phyloP scores from a whole-genome alignment of 2,888 invertebrate genomes.

The Arge pagana region DNA sequence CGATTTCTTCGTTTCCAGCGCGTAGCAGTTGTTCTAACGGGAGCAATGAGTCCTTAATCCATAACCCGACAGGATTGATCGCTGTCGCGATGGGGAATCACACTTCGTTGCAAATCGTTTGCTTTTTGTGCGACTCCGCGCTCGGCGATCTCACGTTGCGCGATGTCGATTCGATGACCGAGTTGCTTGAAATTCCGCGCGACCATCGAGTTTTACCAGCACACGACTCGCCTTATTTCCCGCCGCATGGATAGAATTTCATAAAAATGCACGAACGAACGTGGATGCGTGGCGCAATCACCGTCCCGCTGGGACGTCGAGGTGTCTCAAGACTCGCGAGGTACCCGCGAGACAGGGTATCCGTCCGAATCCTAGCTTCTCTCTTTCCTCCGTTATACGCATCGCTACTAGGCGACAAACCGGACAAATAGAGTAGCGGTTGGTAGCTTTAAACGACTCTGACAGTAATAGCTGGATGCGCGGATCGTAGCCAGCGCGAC shows the following conservation, averaged over 20 bases:
- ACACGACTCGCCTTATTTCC: slow-evolving; percentile 15
- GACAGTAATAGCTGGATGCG: slow-evolving; percentile 31
- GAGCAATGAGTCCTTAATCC: too few species aligned
- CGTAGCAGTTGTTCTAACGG: too few species aligned
- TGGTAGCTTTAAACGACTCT: slow-evolving; percentile 30
- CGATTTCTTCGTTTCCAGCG: too few species aligned
- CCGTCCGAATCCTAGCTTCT: slow-evolving; percentile 3
- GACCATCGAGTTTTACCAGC: too few species aligned
- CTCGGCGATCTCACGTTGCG: too few species aligned
- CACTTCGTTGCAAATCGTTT: too few species aligned
- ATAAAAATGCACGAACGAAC: slow-evolving; percentile 15
- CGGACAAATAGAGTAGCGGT: slow-evolving; percentile 35
- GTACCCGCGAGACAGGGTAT: slow-evolving; percentile 4
- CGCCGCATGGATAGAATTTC: slow-evolving; percentile 11
- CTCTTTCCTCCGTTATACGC: background rate
- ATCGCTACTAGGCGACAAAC: slow-evolving; percentile 20
- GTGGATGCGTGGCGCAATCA: slow-evolving; percentile 7
- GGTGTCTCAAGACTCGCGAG: slow-evolving; percentile 13
- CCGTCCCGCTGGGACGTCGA: slow-evolving; percentile 17
- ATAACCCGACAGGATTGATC: too few species aligned
- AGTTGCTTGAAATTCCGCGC: too few species aligned
- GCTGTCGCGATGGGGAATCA: too few species aligned
- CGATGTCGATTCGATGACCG: too few species aligned
- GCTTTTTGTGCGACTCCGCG: too few species aligned
- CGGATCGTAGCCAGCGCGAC: slow-evolving; percentile 19